Conservation (phyloP, 2,797 vertebrate genomes). For the Eulemur rubriventer region DNA sequence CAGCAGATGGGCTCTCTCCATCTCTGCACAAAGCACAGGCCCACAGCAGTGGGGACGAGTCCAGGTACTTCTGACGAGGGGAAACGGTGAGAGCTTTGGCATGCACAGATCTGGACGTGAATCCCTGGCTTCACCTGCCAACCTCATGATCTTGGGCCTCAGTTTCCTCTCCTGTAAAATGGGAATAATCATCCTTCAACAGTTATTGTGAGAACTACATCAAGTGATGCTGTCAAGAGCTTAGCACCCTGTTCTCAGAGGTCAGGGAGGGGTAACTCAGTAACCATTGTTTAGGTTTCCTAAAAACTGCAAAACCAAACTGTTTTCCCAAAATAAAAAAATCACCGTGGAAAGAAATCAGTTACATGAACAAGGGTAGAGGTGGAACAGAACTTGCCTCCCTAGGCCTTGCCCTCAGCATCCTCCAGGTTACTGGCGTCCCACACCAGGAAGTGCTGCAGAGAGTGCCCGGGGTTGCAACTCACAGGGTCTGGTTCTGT, state of each 20-base stretch:
- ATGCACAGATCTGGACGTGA: background rate
- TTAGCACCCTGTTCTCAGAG: background rate
- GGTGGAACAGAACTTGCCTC: background rate
- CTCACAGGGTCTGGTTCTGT: background rate
- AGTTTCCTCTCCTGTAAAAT: background rate
- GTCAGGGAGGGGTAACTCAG: background rate
- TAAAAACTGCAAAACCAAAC: conserved; percentile 74
- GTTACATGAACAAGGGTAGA: background rate
- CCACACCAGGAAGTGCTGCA: background rate
- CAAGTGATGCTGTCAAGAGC: background rate
- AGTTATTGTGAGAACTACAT: background rate
- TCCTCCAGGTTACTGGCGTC: background rate
- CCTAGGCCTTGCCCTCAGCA: background rate
- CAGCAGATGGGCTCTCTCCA: background rate
- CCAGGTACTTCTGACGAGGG: background rate
- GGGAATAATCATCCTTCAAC: background rate
- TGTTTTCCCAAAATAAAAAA: conserved; percentile 40
- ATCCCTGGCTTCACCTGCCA: background rate
- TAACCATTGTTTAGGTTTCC: conserved; percentile 76
- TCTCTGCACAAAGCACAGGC: background rate
- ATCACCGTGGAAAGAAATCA: no score
- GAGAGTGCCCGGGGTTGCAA: background rate
- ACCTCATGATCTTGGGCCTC: background rate
- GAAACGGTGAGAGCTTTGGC: background rate
- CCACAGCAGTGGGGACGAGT: background rate